Conservation (phyloP, 2,888 invertebrate genomes). For the Uropetala carovei region DNA sequence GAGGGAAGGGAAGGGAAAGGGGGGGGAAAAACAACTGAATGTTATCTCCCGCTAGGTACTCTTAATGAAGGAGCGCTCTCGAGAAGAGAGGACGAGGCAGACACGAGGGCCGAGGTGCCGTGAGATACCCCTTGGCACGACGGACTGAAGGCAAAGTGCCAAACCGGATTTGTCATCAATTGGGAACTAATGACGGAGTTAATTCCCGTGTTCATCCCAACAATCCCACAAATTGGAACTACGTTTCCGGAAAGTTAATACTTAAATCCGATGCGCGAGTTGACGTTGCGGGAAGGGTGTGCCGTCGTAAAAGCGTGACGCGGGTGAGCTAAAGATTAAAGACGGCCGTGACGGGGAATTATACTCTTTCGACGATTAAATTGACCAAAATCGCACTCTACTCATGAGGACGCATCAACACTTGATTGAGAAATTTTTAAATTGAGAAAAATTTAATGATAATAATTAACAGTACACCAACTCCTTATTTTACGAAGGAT, state of each 20-base stretch:
- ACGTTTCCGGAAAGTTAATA: background rate
- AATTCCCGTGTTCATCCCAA: background rate
- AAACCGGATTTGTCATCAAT: slow-evolving; percentile 32
- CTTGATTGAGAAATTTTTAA: too few relatives aligned
- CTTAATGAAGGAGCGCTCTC: background rate
- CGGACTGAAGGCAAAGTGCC: background rate
- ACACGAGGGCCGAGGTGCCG: background rate
- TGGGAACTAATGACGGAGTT: slow-evolving; percentile 10
- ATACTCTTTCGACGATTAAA: too few relatives aligned
- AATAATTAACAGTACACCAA: too few relatives aligned
- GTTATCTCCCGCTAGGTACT: background rate
- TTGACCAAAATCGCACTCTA: too few relatives aligned
- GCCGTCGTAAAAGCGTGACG: background rate
- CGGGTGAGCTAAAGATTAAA: too few relatives aligned
- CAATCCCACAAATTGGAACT: slow-evolving; percentile 10
- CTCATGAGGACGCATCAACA: too few relatives aligned
- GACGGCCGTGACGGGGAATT: too few relatives aligned
- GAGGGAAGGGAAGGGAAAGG: background rate
- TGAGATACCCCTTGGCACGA: slow-evolving; percentile 26
- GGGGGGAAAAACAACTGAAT: background rate
- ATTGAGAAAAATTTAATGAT: too few relatives aligned
- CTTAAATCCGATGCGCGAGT: background rate
- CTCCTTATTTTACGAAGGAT: too few relatives aligned
- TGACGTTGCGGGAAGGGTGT: background rate
- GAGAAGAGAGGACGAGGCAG: background rate